Evolutionary conservation across 2,797 vertebrate species (phyloP), one percentile per base, ranked within the genome.

Genomic region (Merluccius polli): DNA sequence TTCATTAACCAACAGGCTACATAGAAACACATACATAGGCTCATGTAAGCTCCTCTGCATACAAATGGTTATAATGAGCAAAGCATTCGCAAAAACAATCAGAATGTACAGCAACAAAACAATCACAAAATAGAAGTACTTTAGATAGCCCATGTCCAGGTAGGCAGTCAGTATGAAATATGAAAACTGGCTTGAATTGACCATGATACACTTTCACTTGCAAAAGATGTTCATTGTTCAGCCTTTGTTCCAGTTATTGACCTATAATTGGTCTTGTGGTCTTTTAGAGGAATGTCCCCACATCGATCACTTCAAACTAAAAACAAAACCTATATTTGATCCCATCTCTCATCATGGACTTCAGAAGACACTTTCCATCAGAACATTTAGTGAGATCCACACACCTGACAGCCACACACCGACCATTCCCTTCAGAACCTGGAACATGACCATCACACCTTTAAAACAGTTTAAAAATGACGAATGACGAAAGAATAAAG

Each of bases 1-100:
- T 70, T 90, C 83, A 80, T 87, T 90, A 0, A 84, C 48, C 75
- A 77, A 89, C 82, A 91, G 81, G 78, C 80, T 90, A 75, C 84
- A 84, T 63, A 92, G 78, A 16, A 91, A 90, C 16, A 89, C 12
- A 84, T 87, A 92, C 90, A 92, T 92, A 7, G 89, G 91, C 41
- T 90, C 86, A 78, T 91, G 87, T 15, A 92, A 74, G 9, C 77
- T 80, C 18, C 82, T 86, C 30, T 85, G 82, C n/a, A 77, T 0
- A 38, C 10, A 87, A 75, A 89, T 88, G 0, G 88, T 0, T 68
- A 72, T 38, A 33, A 90, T 82, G 0, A 91, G 75, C 1, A 82
- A 1, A 0, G 65, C 10, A 16, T 92, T 88, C 0, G 24, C 2
- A 21, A 18, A 3, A 3, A 84, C 0, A 0, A 81, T 82, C 0